Percentiles rank a stretch among this genome's conserved stretches.
Conservation (phyloP, 2,113 vertebrate species). For the Leptobrachium ailaonicum region DNA sequence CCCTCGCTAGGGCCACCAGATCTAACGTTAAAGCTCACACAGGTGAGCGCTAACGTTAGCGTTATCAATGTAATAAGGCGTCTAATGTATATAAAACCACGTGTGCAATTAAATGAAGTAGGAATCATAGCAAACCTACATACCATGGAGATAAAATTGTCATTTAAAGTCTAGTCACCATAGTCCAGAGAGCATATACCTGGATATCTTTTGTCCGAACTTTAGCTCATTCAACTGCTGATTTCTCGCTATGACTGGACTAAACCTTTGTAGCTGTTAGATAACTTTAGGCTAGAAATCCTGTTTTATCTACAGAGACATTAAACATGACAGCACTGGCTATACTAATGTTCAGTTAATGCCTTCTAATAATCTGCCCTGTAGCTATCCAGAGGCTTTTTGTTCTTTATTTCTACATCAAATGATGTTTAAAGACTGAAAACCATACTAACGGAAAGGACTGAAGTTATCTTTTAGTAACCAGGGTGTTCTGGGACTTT, state of each 20-base stretch:
- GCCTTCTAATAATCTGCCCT: conserved; percentile 25
- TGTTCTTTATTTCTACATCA: conserved; percentile 10
- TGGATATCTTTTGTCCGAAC: neutral
- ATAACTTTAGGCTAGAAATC: neutral
- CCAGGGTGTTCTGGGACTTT: neutral
- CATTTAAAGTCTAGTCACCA: no score
- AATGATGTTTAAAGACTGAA: conserved; percentile 11
- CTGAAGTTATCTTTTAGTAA: neutral
- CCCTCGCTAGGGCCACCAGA: no score
- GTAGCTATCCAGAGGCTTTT: conserved; percentile 9
- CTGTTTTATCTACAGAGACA: conserved; percentile 23
- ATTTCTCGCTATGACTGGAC: neutral
- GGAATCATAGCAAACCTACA: no score
- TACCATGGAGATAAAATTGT: no score
- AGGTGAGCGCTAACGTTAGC: no score
- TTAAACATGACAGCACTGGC: conserved; percentile 18
- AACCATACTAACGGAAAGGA: neutral
- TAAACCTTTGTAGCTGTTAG: neutral
- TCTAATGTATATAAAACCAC: no score
- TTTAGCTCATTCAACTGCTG: neutral
- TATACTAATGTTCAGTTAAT: conserved; percentile 22
- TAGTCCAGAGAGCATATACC: no score
- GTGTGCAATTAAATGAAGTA: no score
- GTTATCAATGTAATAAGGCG: no score
- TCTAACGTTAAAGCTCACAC: no score